Evolutionary conservation across 2,797 vertebrate genomes (phyloP).

Genomic region (Lacerta viridis): DNA sequence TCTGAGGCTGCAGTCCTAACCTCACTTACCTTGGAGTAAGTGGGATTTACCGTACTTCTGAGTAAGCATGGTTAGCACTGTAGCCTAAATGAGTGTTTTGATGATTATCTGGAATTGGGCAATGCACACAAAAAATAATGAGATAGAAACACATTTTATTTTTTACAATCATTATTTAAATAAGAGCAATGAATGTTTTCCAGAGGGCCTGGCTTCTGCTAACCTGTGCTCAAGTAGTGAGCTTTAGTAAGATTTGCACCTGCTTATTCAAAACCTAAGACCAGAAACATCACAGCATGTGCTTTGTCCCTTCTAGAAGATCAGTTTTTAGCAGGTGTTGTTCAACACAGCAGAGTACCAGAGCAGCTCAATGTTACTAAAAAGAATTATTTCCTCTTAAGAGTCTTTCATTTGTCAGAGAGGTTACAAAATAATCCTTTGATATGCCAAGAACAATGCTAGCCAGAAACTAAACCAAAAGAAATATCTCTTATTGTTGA

Average conservation of each 20-base stretch:
- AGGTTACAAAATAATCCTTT: constrained; percentile 7
- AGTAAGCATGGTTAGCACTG: too few relatives aligned
- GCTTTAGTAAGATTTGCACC: constrained; percentile 53
- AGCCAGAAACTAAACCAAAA: constrained; percentile 5
- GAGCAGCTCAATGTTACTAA: background rate
- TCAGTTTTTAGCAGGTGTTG: constrained; percentile 47
- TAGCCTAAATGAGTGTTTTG: background rate
- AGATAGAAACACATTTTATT: constrained; percentile 53
- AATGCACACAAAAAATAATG: fast-evolving
- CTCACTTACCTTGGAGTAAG: too few relatives aligned
- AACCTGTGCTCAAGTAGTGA: constrained; percentile 39
- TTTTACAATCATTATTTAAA: constrained; percentile 11
- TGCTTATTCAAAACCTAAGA: constrained; percentile 41
- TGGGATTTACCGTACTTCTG: too few relatives aligned
- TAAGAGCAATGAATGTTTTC: constrained; percentile 28
- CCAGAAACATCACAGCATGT: background rate
- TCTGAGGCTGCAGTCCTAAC: too few relatives aligned
- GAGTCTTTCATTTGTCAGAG: constrained; percentile 64
- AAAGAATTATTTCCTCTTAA: constrained; percentile 44
- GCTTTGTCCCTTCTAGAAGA: background rate
- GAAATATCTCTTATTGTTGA: background rate
- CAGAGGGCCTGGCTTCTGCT: background rate
- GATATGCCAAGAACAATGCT: background rate
- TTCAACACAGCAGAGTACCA: constrained; percentile 22
- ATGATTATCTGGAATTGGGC: background rate